Base-by-base conservation (phyloP, 2,888 invertebrate genomes). In the Microdon myrmicae region DNA sequence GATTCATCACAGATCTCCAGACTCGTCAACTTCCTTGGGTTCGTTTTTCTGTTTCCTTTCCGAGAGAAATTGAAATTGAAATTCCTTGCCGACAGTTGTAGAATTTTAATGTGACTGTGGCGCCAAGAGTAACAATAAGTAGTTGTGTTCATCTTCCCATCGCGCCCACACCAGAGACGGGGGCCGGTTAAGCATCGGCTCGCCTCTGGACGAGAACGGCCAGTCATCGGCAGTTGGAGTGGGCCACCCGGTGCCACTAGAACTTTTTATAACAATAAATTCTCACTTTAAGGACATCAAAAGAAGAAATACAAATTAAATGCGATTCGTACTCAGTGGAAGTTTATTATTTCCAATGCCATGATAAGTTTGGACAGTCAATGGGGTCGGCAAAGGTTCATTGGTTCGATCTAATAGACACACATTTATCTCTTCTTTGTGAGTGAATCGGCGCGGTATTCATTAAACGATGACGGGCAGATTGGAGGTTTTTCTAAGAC, bases 241-340 rank as follows among this genome's bases (percentile, higher is more conserved):
- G 5, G 13, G 28, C 22, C 48, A 25, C 28, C 41, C 47, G 41
- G 26, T 51, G 60, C 54, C 54, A 48, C 23, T 38, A 47, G 54
- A 60, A 47, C 54, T 54, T 60, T 54, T 55, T 54, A 47, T 48
- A 26, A 48, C 48, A 44, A 60, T 60, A 60, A 54, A 60, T 60
- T 54, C 41, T 43, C 38, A 48, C 31, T 47, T 41, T 43, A 43
- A 35, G 43, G 43, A 43, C 26, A 37, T 6, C 19, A 16, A 29
- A 32, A 41, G 29, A 39, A 47, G 45, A 32, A 45, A 51, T 53
- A 45, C 44, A 53, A 59, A 59, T 59, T 53, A 53, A 53, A 59
- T 53, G 37, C 34, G 20, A 54, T 43, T 53, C 45, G 34, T 54
- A 28, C 53, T 43, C 55, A 43, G 55, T 60, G 38, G 60, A 35